Evolutionary conservation across 2,113 vertebrate genomes (phyloP), one percentile per base, ranked within the genome.

Genomic region (Otus sunia): DNA sequence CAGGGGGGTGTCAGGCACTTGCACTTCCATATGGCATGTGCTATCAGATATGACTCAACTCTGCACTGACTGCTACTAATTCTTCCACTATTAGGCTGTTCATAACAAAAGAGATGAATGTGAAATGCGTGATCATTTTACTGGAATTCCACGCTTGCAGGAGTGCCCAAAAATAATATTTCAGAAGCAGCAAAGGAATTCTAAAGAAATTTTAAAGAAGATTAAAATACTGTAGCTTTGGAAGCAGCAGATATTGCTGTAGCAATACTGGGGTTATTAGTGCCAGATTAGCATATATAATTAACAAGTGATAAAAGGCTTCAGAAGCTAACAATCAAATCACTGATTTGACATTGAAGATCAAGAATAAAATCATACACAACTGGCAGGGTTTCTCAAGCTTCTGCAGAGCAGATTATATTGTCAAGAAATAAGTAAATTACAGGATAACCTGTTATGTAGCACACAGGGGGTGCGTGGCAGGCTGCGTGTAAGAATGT

Each of bases 401-500:
- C 41, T 87, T 58, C 43, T 26, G 34, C 2, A 30, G 68, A 72
- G n/a, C 29, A 74, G 72, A 49, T 49, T 23, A 45, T 16, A 5
- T 0, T 60, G 83, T 16, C 27, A 78, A 60, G 73, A 77, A 86
- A 37, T 21, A 0, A 27, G 19, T 41, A 62, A 55, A 43, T 43
- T 16, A 21, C 1, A 18, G 77, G 55, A 64, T 12, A 60, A 77
- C 20, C 63, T 55, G 62, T 1, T 19, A 18, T 9, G n/a, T 10
- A 66, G 86, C 83, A 58, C 59, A 27, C 9, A 1, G 19, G 8
- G 53, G 20, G 27, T 8, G 22, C 5, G 34, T 4, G 8, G 39
- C 8, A 34, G 32, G 32, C 32, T 45, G 62, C 0, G 1, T 6
- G 3, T 9, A 26, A 20, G 21, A 63, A 39, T 1, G 20, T 3